Evolutionary conservation across 2,888 invertebrate species (phyloP), one percentile per base, ranked within the genome.

Genomic region (Drosophila greeni): DNA sequence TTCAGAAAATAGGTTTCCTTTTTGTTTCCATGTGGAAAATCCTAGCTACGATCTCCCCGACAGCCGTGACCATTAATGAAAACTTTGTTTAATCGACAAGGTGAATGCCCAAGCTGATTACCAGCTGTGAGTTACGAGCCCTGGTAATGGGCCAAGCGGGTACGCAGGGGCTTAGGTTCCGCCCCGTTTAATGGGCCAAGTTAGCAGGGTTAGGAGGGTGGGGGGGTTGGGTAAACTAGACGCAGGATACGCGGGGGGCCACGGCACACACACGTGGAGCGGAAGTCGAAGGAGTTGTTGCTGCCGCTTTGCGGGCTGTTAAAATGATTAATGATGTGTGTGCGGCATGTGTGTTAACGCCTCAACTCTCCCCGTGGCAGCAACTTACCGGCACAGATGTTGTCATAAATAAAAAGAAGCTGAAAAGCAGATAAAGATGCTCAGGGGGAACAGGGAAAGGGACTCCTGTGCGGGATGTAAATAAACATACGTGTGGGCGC

Each of bases 251-350:
- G 6, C 24, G n/a, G 12, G 8, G 37, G 4, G 4, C 20, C 14
- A n/a, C 23, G 5, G 18, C 18, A 14, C 45, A 14, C 45, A 24
- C 70, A 70, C 64, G 49, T 53, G 43, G 48, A 73, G 77, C 76
- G 71, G 70, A 76, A 76, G 79, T 73, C 39, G 42, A 55, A 55
- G 61, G 40, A 37, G 60, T 52, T 47, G 40, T 14, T 40, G 39
- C 39, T 14, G 40, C 39, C 8, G 40, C 5, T 40, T 40, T 20
- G 61, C 51, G 42, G 68, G 79, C 71, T 82, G 80, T 82, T 80
- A 75, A 80, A 85, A 87, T 87, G 87, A 87, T 87, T 86, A 88
- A 87, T 86, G 88, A 85, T 81, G 84, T 86, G 86, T 85, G 84
- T 83, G 84, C 82, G 78, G 81, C 70, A 61, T 55, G 66, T 59